A percentile compares a stretch with the other conserved stretches of the same genome.
Evolutionary conservation across 2,888 invertebrate genomes (phyloP).

Genomic region (Drosophila rubida): DNA sequence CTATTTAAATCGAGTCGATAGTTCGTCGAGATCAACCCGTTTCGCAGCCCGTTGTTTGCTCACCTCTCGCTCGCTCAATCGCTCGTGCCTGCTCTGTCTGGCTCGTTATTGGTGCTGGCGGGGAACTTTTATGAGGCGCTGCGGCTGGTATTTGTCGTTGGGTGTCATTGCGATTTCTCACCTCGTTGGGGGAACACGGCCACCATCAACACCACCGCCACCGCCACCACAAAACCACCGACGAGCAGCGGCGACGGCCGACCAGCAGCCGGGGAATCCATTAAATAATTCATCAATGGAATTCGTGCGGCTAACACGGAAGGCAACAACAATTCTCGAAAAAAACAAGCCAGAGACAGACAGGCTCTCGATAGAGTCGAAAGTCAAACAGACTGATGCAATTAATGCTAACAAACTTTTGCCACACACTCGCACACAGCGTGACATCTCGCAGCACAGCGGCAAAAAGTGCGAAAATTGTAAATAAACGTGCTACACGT

Average conservation of each 20-base stretch:
- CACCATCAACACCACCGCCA: too few species aligned
- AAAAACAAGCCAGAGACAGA: too few species aligned
- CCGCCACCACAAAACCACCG: slow-evolving; percentile 24
- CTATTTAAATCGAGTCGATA: slow-evolving; percentile 9
- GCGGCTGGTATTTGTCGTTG: slow-evolving; percentile 14
- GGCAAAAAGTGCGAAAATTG: slow-evolving; percentile 32
- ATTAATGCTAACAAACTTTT: slow-evolving; percentile 53
- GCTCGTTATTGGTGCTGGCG: slow-evolving; percentile 15
- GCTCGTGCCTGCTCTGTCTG: not conserved
- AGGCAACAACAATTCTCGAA: slow-evolving; percentile 14
- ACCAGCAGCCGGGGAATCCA: slow-evolving; percentile 58
- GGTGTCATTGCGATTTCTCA: slow-evolving; percentile 70
- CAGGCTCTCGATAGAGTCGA: slow-evolving; percentile 41
- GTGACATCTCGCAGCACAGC: slow-evolving; percentile 3
- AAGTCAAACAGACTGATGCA: slow-evolving; percentile 55
- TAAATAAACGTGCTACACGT: slow-evolving; percentile 38
- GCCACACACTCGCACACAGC: slow-evolving; percentile 12
- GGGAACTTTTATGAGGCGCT: slow-evolving; percentile 54
- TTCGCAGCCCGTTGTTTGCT: slow-evolving; percentile 14
- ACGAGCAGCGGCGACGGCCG: slow-evolving; percentile 1
- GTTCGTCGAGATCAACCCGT: slow-evolving; percentile 41
- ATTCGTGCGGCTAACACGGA: slow-evolving; percentile 40
- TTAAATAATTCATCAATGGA: slow-evolving; percentile 68
- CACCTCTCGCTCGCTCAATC: slow-evolving; percentile 3
- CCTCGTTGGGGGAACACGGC: slow-evolving; percentile 59